Conservation (phyloP, 1,140 invertebrate genomes). For the Panulirus ornatus region DNA sequence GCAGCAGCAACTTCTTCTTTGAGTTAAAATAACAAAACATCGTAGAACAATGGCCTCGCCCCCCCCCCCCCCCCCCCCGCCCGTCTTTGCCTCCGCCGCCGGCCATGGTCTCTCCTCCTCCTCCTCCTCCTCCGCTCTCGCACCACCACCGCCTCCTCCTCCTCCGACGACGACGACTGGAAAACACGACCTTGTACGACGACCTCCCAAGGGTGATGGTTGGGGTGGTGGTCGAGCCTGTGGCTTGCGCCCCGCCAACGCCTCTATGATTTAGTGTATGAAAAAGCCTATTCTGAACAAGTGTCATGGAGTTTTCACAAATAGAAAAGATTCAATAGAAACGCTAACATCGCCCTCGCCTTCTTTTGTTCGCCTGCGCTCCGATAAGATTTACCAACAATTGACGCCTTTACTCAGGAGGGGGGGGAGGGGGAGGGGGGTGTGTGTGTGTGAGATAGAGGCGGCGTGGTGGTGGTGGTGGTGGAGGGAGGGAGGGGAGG, state of each 20-base stretch:
- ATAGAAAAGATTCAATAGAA: constrained; percentile 72
- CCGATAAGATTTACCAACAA: constrained; percentile 73
- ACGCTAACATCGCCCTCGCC: constrained; percentile 55
- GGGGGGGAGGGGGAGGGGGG: not conserved
- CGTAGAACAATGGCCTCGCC: constrained; percentile 62
- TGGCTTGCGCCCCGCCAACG: not conserved
- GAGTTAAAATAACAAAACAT: constrained; percentile 72
- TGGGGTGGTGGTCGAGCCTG: not conserved
- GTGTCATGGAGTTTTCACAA: constrained; percentile 73
- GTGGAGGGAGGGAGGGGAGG: not conserved
- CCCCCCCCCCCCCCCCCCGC: too few species aligned
- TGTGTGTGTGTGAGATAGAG: not conserved
- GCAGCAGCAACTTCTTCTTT: constrained; percentile 3
- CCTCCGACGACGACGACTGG: not conserved
- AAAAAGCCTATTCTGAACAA: constrained; percentile 73
- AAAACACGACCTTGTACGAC: not conserved
- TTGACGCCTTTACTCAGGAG: constrained; percentile 69
- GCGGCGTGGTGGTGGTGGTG: not conserved
- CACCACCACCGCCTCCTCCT: too few species aligned
- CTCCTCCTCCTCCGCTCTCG: too few species aligned
- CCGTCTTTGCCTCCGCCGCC: too few species aligned
- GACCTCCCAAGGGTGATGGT: not conserved
- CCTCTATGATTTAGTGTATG: constrained; percentile 68
- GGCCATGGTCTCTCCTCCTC: not conserved
- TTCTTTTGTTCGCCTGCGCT: constrained; percentile 54